Conservation (phyloP, 2,797 vertebrate genomes). For the Paedocypris micromegethes region DNA sequence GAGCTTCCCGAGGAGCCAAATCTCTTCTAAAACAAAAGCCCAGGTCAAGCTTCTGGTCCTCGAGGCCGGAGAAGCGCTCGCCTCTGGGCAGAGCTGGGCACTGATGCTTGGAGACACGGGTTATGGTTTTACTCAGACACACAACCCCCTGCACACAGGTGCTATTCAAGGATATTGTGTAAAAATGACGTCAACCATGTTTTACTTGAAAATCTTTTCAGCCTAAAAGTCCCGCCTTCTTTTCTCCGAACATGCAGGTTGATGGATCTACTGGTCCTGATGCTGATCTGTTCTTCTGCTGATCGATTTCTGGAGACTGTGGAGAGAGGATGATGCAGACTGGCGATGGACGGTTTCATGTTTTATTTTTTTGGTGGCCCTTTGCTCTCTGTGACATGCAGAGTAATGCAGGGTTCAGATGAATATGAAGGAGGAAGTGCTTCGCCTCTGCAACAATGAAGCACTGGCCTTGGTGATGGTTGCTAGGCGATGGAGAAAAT, state of each 20-base stretch:
- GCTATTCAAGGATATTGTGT: constrained; percentile 77
- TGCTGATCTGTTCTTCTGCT: background rate
- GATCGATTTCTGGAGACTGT: too few species aligned
- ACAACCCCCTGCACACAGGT: constrained; percentile 72
- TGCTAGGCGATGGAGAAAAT: constrained; percentile 76
- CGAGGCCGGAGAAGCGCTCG: constrained; percentile 45
- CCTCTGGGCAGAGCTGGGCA: constrained; percentile 60
- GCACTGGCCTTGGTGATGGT: constrained; percentile 77
- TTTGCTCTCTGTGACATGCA: constrained; percentile 9
- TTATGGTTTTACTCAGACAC: constrained; percentile 71
- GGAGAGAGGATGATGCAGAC: too few species aligned
- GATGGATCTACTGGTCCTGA: too few species aligned
- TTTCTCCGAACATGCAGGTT: constrained; percentile 38
- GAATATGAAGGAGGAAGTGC: constrained; percentile 59
- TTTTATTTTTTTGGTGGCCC: background rate
- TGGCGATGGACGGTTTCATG: too few species aligned
- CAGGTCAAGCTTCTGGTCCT: constrained; percentile 50
- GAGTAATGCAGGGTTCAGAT: constrained; percentile 23
- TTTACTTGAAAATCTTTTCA: constrained; percentile 62
- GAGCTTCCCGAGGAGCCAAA: background rate
- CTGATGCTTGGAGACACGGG: constrained; percentile 67
- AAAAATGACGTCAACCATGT: constrained; percentile 71
- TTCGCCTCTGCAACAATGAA: constrained; percentile 74
- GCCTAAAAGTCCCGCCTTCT: constrained; percentile 62
- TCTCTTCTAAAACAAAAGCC: constrained; percentile 31